Evolutionary conservation across 35 echinoderm and acorn worm species (phyloP), one percentile per base, ranked within the genome.

Genomic region (Holothuria glaberrima): DNA sequence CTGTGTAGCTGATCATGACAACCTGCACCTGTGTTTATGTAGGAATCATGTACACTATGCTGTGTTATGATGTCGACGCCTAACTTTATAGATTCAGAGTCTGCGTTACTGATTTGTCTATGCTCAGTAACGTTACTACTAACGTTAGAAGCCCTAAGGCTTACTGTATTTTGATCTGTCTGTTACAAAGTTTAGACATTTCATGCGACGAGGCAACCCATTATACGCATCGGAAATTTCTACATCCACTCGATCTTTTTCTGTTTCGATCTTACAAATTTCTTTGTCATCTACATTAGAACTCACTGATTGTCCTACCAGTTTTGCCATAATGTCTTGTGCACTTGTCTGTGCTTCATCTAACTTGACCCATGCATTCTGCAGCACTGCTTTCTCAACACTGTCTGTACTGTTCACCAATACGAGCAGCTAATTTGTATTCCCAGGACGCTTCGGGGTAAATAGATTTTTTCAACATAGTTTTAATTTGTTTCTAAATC

Each of bases 71-170:
- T 16, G 17, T 65, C 61, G 17, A 4, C 61, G 61, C 61, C n/a
- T n/a, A n/a, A n/a, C n/a, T n/a, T 65, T 65, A 65, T 16, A 21
- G 61, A 65, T 4, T 65, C 61, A 65, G 61, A 65, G 61, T 65
- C 61, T 65, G 61, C 3, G 61, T 65, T 65, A 65, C 61, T 6
- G 61, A 65, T 65, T 65, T 65, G 61, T 65, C 61, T 65, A 65
- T 4, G 61, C 61, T 16, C 61, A 65, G n/a, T n/a, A n/a, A n/a
- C n/a, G n/a, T n/a, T n/a, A n/a, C 61, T 16, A 65, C 61, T n/a
- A 65, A 16, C 4, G 17, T 16, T 65, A 65, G 61, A 16, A 65
- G 61, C 17, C 4, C 61, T 65, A 65, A 16, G 4, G 4, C 61
- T 65, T 65, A 65, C 61, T 65, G 4, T 4, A 65, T 65, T 16